Evolutionary conservation across 2,888 invertebrate genomes (phyloP), one percentile per base, ranked within the genome.

Genomic region (Brachypalpus laphriformis): DNA sequence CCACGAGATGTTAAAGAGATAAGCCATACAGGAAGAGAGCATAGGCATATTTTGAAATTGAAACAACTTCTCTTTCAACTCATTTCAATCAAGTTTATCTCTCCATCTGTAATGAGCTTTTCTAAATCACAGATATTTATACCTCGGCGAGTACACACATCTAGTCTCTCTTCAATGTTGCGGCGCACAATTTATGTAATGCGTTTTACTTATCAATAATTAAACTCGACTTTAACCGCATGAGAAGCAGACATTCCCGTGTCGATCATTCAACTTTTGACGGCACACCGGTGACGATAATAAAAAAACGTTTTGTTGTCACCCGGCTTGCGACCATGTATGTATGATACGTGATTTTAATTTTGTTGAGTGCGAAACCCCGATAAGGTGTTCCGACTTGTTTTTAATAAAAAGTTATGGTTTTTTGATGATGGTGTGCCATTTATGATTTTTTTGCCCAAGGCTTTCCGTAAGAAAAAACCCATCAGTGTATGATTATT

Each of bases 191-290:
- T 22, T 25, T 40, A 22, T 11, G 14, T 14, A 51, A 68, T 51
- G 34, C 20, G 16, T 31, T 45, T 42, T 42, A 70, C 31, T 6
- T 51, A 51, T n/a, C 34, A 28, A 47, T 47, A 40, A 63, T 59
- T 28, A 71, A 51, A 28, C 9, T 3, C 37, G 71, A 14, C 47
- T 20, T 47, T 40, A 54, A 63, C 54, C 54, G 63, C 63, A 28
- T 71, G 63, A 71, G 71, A 74, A 65, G 14, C 2, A 51, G 25
- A 51, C 37, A 16, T 57, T 22, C 37, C 61, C 59, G 3, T 25
- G 1, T 7, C 47, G 57, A 83, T 80, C 83, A 59, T 80, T 83
- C 80, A 83, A 83, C 80, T 80, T 65, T 49, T 14, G 37, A 68
- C 28, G 65, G 49, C 72, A 22, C 45, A 34, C 59, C 51, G 16